Evolutionary conservation across 23 tunicate genomes (phyloP).

Genomic region (Aplidium turbinatum): DNA sequence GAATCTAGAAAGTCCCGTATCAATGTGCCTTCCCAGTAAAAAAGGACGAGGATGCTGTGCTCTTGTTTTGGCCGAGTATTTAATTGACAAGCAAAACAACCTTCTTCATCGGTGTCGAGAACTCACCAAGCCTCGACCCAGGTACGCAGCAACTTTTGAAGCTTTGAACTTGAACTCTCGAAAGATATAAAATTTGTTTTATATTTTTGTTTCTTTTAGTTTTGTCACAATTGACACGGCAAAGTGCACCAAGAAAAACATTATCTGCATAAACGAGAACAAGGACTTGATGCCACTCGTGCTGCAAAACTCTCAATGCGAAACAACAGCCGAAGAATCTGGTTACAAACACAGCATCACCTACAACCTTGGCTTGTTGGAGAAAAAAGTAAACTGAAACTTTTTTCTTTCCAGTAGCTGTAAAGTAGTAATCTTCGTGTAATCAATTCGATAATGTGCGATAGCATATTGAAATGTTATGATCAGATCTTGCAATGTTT

Average conservation of each 20-base stretch:
- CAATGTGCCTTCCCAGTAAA: constrained; percentile 74
- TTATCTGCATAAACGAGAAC: constrained; percentile 42
- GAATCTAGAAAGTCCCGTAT: constrained; percentile 48
- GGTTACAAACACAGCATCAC: constrained; percentile 17
- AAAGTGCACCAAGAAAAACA: constrained; percentile 10
- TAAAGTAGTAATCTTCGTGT: too few species aligned
- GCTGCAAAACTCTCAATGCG: constrained; percentile 36
- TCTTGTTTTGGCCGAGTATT: constrained; percentile 39
- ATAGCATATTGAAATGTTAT: too few species aligned
- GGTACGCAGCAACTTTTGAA: too few species aligned
- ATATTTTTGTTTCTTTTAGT: constrained; percentile 25
- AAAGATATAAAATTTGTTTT: too few species aligned
- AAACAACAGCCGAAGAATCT: constrained; percentile 22
- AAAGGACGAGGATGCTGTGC: constrained; percentile 85
- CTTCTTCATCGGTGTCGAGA: constrained; percentile 53
- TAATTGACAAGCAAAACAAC: constrained; percentile 59
- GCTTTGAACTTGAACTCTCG: too few species aligned
- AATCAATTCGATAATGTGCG: too few species aligned
- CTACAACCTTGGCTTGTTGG: constrained; percentile 45
- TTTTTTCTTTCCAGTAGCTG: too few species aligned
- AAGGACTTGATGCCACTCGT: constrained; percentile 50
- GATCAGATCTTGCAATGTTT: too few species aligned
- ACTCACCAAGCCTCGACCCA: constrained; percentile 19
- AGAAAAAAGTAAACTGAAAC: constrained; percentile 69
- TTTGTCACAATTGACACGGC: constrained; percentile 28